Evolutionary conservation across 2,113 vertebrate species (phyloP).

Genomic region (Zootoca vivipara): DNA sequence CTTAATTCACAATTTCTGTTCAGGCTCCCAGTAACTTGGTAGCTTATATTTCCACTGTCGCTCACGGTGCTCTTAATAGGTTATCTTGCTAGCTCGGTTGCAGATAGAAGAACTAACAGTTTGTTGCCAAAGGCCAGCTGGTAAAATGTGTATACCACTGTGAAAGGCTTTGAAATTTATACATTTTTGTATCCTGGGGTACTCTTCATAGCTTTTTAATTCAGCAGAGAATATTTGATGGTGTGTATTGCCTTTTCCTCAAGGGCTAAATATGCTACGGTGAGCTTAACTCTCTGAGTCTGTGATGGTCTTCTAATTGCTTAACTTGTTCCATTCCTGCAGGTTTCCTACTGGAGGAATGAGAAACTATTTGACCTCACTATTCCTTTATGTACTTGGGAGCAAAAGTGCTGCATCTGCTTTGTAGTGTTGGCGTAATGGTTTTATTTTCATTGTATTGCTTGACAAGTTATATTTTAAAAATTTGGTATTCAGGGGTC

Average conservation of each 20-base stretch:
- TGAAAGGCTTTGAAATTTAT: not conserved
- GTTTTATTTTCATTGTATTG: not conserved
- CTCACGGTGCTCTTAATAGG: not conserved
- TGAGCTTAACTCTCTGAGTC: not conserved
- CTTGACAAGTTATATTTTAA: no score
- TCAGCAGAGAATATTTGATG: not conserved
- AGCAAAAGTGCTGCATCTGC: not conserved
- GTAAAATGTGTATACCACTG: not conserved
- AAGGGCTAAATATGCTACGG: rapidly evolving
- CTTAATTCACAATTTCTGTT: not conserved
- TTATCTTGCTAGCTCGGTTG: not conserved
- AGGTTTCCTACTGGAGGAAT: not conserved
- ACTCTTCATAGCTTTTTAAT: not conserved
- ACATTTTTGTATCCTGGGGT: not conserved
- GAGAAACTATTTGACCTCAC: not conserved
- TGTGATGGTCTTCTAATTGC: not conserved
- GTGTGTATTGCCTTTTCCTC: not conserved
- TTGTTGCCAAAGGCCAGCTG: not conserved
- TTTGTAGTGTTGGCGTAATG: not conserved
- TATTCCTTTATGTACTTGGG: not conserved
- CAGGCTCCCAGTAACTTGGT: not conserved
- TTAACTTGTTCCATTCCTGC: not conserved
- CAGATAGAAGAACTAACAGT: not conserved
- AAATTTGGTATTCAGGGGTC: not conserved
- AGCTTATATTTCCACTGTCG: not conserved